Conservation (phyloP, 2,113 vertebrate species). For the Chauna torquata region DNA sequence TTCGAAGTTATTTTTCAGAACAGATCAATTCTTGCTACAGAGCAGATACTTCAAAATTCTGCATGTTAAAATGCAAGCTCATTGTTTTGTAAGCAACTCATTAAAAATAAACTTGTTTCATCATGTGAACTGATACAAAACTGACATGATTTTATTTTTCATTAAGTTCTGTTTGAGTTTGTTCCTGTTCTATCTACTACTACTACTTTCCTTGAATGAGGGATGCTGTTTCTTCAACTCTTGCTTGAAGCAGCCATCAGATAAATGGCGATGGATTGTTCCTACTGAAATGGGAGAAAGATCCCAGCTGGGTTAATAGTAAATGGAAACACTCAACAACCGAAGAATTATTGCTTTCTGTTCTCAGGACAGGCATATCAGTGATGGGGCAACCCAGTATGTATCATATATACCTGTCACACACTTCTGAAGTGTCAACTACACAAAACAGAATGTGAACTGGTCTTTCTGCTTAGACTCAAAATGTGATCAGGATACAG, state of each 20-base stretch:
- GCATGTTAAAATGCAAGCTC: conserved; percentile 17
- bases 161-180: background rate
- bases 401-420: background rate
- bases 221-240: background rate
- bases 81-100: conserved; percentile 11
- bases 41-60: conserved; percentile 28
- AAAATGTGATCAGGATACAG: conserved; percentile 2
- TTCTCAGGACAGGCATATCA: background rate
- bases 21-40: background rate
- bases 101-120: conserved; percentile 32
- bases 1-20: background rate
- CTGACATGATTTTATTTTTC: conserved; percentile 24
- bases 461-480: conserved; percentile 28
- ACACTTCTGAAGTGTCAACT: background rate
- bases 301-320: background rate
- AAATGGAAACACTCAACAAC: background rate
- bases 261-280: background rate
- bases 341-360: background rate
- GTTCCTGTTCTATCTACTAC: background rate
- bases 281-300: background rate
- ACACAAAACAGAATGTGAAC: conserved; percentile 8
- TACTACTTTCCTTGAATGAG: background rate
- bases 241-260: background rate
- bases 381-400: background rate
- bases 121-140: conserved; percentile 8